A percentile compares a stretch with the other conserved stretches of the same genome.
These are phyloP conservation scores for Ammodytes dubius DNA, from an alignment of 2,113 vertebrate genomes.

Conservation along the genomic window DNA sequence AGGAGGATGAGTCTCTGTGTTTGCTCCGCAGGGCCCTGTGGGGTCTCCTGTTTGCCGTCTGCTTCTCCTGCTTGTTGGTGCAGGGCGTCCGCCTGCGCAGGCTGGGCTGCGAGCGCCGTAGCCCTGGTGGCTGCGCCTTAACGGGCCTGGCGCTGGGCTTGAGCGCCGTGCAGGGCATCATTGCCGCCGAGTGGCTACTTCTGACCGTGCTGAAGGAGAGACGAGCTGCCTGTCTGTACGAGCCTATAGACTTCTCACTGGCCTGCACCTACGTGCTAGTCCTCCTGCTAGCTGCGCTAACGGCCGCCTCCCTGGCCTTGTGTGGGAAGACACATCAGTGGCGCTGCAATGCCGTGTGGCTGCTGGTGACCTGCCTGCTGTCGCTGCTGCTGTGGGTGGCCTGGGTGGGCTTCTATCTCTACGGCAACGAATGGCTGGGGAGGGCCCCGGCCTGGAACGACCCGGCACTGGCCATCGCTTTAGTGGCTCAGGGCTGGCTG, in stretches of 20 bases:
- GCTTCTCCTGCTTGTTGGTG: slow-evolving; percentile 94
- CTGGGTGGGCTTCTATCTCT: slow-evolving; percentile 97
- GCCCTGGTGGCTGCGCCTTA: slow-evolving; percentile 91
- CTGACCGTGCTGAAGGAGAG: slow-evolving; percentile 92
- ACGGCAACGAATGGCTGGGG: slow-evolving; percentile 88
- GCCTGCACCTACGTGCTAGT: slow-evolving; percentile 93
- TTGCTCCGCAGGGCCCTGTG: slow-evolving; percentile 91
- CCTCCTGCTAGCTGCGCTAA: slow-evolving; percentile 87
- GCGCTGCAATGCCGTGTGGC: slow-evolving; percentile 92
- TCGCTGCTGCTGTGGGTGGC: slow-evolving; percentile 94
- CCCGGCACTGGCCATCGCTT: slow-evolving; percentile 91
- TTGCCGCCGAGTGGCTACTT: slow-evolving; percentile 94
- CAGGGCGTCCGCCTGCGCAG: slow-evolving; percentile 91
- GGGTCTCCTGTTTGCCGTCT: slow-evolving; percentile 93
- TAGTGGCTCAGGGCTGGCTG: slow-evolving; percentile 95
- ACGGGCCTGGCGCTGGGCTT: slow-evolving; percentile 89
- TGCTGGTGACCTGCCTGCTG: slow-evolving; percentile 90
- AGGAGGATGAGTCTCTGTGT: slow-evolving; percentile 91
- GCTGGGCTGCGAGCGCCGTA: slow-evolving; percentile 89
- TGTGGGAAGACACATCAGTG: slow-evolving; percentile 94
- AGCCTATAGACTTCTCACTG: slow-evolving; percentile 93
- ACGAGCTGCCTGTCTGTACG: slow-evolving; percentile 90
- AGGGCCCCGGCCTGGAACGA: slow-evolving; percentile 91
- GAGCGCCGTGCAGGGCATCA: slow-evolving; percentile 93
- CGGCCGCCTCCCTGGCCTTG: slow-evolving; percentile 88